Conservation (phyloP, 2,888 invertebrate species). For the Tortrix viridana region DNA sequence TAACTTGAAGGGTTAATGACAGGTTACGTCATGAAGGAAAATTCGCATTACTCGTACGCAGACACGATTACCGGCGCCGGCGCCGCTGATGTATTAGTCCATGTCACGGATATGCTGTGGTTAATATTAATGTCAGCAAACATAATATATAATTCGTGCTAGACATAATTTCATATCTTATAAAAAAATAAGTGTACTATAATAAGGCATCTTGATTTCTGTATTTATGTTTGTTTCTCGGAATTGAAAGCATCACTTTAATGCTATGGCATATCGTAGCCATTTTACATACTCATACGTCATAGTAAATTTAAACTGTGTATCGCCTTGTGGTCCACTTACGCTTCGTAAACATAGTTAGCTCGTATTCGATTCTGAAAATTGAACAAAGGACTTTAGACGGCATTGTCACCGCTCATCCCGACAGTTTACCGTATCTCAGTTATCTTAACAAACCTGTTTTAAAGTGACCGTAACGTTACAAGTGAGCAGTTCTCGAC, state of each 20-base stretch:
- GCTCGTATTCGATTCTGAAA: background rate
- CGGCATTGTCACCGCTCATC: too few species aligned
- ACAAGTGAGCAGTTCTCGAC: too few species aligned
- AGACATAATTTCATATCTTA: constrained; percentile 21
- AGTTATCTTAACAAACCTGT: too few species aligned
- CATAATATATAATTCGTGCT: constrained; percentile 37
- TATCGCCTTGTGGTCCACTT: background rate
- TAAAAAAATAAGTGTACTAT: constrained; percentile 21
- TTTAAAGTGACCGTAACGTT: too few species aligned
- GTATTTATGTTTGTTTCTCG: constrained; percentile 4
- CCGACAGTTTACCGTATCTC: too few species aligned
- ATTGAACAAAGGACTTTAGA: background rate
- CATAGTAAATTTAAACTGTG: too few species aligned
- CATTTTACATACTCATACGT: too few species aligned
- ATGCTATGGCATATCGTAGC: too few species aligned
- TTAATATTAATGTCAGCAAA: constrained; percentile 53
- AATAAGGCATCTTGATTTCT: constrained; percentile 1
- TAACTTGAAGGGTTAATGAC: constrained; percentile 62
- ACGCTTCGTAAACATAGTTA: constrained; percentile 1
- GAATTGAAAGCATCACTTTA: too few species aligned
- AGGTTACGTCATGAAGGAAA: constrained; percentile 79
- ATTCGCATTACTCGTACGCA: constrained; percentile 63
- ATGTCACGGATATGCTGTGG: constrained; percentile 64
- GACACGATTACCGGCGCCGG: constrained; percentile 45
- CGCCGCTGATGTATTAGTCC: constrained; percentile 71